These are phyloP conservation scores for Leptogaster cylindrica DNA, from an alignment of 2,888 invertebrate genomes.

Conservation along the genomic window DNA sequence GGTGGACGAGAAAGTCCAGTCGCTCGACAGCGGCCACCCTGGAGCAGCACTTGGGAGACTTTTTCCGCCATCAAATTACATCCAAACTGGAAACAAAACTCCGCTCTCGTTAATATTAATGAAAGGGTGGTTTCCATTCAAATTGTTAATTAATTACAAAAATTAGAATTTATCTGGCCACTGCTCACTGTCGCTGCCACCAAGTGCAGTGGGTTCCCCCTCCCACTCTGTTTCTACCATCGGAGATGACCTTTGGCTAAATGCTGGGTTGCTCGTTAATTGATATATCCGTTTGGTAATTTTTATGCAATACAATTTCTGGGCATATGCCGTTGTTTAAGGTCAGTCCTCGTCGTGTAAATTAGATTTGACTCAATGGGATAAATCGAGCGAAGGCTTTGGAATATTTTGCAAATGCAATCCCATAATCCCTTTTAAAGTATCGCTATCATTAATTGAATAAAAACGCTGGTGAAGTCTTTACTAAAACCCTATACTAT, in stretches of 20 bases:
- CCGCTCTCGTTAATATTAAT: constrained; percentile 13
- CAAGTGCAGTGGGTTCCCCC: neutral
- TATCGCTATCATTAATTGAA: no score
- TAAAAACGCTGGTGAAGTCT: no score
- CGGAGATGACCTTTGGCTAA: constrained; percentile 15
- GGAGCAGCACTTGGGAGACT: neutral
- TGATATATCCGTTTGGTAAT: constrained; percentile 22
- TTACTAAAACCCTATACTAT: no score
- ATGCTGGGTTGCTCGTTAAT: constrained; percentile 8
- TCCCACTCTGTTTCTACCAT: neutral
- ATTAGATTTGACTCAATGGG: no score
- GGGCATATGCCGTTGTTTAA: no score
- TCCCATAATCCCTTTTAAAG: no score
- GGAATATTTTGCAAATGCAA: no score
- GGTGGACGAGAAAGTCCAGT: neutral
- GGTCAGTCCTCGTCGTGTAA: no score
- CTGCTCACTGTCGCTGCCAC: neutral
- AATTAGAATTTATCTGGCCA: neutral
- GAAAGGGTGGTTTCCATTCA: constrained; percentile 1
- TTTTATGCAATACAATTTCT: constrained; percentile 8
- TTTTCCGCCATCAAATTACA: neutral
- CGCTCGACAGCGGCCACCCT: neutral
- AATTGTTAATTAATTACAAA: constrained; percentile 15
- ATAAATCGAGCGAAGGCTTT: no score
- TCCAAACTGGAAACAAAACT: neutral